A percentile compares a stretch with the other conserved stretches of the same genome.
Evolutionary conservation across 2,797 vertebrate genomes (phyloP).

Genomic region (Galagoides demidoff): DNA sequence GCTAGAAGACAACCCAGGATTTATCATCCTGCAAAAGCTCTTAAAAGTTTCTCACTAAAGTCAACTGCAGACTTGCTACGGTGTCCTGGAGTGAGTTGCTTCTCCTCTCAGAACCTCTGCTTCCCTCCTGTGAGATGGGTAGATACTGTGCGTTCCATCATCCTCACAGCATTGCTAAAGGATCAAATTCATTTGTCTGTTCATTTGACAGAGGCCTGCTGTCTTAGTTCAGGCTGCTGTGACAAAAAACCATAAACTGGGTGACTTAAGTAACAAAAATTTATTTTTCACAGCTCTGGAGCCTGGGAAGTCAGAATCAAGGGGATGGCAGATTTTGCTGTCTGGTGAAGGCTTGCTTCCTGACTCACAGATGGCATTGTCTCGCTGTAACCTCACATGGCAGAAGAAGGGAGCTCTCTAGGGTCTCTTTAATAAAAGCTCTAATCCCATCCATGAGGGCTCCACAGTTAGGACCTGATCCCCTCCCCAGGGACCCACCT

Average conservation of each 20-base stretch:
- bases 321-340: fast-evolving
- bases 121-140: background rate
- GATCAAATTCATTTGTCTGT: fast-evolving
- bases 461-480: background rate
- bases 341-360: background rate
- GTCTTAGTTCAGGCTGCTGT: background rate
- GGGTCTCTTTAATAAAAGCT: no score
- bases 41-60: background rate
- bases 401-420: background rate
- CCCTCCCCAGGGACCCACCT: background rate
- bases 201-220: background rate
- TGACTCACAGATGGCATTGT: fast-evolving
- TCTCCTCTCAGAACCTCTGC: fast-evolving
- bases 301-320: background rate
- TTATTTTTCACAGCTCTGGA: background rate
- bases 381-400: background rate
- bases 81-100: background rate
- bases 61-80: background rate
- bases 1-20: background rate
- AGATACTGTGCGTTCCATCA: fast-evolving
- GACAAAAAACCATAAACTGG: background rate
- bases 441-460: no score
- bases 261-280: background rate
- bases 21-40: background rate
- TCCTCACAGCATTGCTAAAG: no score